Percentiles rank a stretch among this genome's conserved stretches.
These are phyloP conservation scores for Nycteola revayana DNA, from an alignment of 2,888 invertebrate genomes.

Conservation along the genomic window DNA sequence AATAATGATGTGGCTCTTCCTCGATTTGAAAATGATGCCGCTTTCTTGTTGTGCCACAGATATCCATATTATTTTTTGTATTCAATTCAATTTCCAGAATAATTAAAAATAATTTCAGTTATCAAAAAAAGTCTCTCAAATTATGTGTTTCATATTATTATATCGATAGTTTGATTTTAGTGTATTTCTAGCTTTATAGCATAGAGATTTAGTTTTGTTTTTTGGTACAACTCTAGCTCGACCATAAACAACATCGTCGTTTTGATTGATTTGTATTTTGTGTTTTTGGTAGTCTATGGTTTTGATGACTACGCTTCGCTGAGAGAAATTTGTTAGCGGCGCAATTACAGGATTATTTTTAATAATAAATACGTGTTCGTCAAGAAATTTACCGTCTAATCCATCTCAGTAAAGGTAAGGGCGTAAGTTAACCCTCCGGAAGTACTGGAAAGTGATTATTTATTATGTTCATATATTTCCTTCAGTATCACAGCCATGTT, in stretches of 20 bases:
- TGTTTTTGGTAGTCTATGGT: slow-evolving; percentile 30
- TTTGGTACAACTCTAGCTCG: slow-evolving; percentile 4
- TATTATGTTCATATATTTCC: slow-evolving; percentile 79
- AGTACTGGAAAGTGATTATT: slow-evolving; percentile 78
- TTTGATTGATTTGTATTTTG: slow-evolving; percentile 22
- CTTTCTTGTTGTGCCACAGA: too few relatives aligned
- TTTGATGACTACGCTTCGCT: slow-evolving; percentile 59
- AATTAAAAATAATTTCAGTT: too few relatives aligned
- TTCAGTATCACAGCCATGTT: slow-evolving; percentile 81
- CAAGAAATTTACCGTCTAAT: slow-evolving; percentile 74
- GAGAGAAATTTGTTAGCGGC: slow-evolving; percentile 64
- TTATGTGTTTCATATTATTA: too few relatives aligned
- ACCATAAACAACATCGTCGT: slow-evolving; percentile 4
- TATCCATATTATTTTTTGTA: too few relatives aligned
- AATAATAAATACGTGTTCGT: slow-evolving; percentile 58
- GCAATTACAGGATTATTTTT: slow-evolving; percentile 64
- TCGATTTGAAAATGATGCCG: too few relatives aligned
- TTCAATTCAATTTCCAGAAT: too few relatives aligned
- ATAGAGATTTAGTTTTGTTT: slow-evolving; percentile 12
- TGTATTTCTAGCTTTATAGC: too few relatives aligned
- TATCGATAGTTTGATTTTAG: too few relatives aligned
- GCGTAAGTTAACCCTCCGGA: slow-evolving; percentile 77
- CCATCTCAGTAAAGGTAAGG: slow-evolving; percentile 80
- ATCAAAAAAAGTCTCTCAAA: too few relatives aligned
- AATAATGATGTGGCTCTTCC: too few relatives aligned